Conservation (phyloP, 35 echinoderm and acorn worm species). For the Diadema setosum region DNA sequence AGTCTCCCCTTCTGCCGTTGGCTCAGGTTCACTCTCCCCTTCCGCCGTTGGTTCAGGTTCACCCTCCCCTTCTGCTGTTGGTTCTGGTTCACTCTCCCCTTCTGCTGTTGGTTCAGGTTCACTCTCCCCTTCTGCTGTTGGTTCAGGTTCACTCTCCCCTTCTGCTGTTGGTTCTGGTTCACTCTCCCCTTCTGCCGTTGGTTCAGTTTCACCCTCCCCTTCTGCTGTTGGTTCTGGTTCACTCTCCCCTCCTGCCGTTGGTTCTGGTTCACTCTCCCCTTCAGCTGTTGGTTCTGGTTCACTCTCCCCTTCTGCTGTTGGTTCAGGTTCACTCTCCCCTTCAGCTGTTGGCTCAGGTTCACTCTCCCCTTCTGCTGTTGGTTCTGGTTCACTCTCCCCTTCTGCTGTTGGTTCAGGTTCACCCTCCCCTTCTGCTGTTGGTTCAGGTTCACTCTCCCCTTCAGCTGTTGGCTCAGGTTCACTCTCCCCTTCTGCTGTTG, state of each 20-base stretch:
- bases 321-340: slow-evolving; percentile 22
- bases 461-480: slow-evolving; percentile 33
- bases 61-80: slow-evolving; percentile 1
- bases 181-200: background rate
- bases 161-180: slow-evolving; percentile 1
- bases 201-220: slow-evolving; percentile 11
- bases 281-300: slow-evolving; percentile 11
- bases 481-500: background rate
- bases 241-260: background rate
- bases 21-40: slow-evolving; percentile 29
- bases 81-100: slow-evolving; percentile 35
- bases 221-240: background rate
- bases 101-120: slow-evolving; percentile 30
- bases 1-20: slow-evolving; percentile 21
- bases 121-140: slow-evolving; percentile 2
- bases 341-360: slow-evolving; percentile 27
- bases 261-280: slow-evolving; percentile 12
- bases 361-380: slow-evolving; percentile 1
- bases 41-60: slow-evolving; percentile 42
- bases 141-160: slow-evolving; percentile 37
- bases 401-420: slow-evolving; percentile 38
- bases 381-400: slow-evolving; percentile 25
- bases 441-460: slow-evolving; percentile 32
- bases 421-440: slow-evolving; percentile 17
- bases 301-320: background rate